A percentile compares a stretch with the other conserved stretches of the same genome.
These are phyloP conservation scores for Drosophila pseudoobscura DNA, from an alignment of 1,140 invertebrate species.

Conservation along the genomic window DNA sequence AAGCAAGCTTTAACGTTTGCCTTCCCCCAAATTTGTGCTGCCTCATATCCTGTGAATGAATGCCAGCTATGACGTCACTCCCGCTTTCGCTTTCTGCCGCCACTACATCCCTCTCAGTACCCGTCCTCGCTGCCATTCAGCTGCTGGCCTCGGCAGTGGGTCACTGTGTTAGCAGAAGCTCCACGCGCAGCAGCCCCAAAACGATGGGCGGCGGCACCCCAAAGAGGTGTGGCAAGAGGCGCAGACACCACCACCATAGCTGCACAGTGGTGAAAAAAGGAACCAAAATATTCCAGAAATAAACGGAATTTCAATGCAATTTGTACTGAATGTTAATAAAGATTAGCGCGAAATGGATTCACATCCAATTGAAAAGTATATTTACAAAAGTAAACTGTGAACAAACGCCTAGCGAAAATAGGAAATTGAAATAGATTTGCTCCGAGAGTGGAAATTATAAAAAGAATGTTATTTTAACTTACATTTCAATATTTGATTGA, in stretches of 20 bases:
- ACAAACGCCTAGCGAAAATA: too few relatives aligned
- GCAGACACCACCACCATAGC: not conserved
- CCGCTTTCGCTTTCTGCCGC: constrained; percentile 48
- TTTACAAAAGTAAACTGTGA: too few relatives aligned
- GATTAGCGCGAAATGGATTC: too few relatives aligned
- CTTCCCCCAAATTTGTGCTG: constrained; percentile 6
- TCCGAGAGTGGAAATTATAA: too few relatives aligned
- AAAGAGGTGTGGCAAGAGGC: not conserved
- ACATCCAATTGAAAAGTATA: too few relatives aligned
- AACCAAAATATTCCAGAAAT: too few relatives aligned
- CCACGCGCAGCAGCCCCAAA: not conserved
- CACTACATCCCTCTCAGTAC: not conserved
- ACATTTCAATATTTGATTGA: too few relatives aligned
- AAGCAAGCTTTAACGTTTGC: too few relatives aligned
- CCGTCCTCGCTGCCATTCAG: not conserved
- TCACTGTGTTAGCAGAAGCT: constrained; percentile 79
- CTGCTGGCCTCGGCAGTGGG: constrained; percentile 65
- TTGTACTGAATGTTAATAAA: too few relatives aligned
- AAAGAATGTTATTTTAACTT: too few relatives aligned
- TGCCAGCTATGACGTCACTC: constrained; percentile 80
- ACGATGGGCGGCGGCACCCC: not conserved
- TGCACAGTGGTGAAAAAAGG: not conserved
- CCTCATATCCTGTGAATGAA: constrained; percentile 82
- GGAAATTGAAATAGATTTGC: too few relatives aligned
- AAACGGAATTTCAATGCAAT: too few relatives aligned